A percentile compares a stretch with the other conserved stretches of the same genome.
Evolutionary conservation across 30 jellyfish, hydroid and myxozoan genomes (phyloP).

Genomic region (Hydra vulgaris): DNA sequence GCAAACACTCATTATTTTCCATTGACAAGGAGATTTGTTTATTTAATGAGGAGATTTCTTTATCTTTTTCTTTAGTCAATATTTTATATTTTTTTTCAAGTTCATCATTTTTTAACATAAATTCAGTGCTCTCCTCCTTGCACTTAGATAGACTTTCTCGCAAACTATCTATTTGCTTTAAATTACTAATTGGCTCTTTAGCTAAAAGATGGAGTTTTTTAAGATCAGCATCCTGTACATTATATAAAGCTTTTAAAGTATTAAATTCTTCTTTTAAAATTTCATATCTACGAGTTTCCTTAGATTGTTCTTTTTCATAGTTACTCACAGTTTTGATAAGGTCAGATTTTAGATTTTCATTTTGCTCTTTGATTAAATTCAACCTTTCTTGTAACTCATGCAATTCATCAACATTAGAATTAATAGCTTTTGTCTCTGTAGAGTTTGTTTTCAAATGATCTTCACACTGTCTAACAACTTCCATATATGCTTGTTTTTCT

Average conservation of each 20-base stretch:
- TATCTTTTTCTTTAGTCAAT: neutral
- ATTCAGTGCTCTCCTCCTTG: constrained; percentile 10
- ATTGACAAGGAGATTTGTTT: neutral
- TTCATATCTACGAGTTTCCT: constrained; percentile 19
- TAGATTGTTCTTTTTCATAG: constrained; percentile 16
- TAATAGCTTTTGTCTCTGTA: neutral
- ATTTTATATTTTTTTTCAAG: neutral
- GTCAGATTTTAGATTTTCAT: constrained; percentile 20
- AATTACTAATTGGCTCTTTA: constrained; percentile 6
- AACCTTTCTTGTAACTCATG: constrained; percentile 23
- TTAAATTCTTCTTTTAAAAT: constrained; percentile 22
- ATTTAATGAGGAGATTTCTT: neutral
- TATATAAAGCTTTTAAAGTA: constrained; percentile 5
- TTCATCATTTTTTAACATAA: neutral
- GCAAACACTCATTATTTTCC: constrained; percentile 22
- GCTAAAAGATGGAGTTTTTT: neutral
- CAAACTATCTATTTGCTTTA: constrained; percentile 18
- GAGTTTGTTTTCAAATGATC: neutral
- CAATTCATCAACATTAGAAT: constrained; percentile 17
- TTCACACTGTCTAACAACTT: constrained; percentile 9
- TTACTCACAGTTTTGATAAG: constrained; percentile 18
- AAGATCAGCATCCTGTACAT: constrained; percentile 21
- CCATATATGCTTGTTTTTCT: constrained; percentile 14
- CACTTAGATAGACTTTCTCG: constrained; percentile 6
- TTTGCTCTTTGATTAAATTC: constrained; percentile 4